phyloP scores from a whole-genome alignment of 1,140 invertebrate genomes.

The Diploscapter pachys region DNA sequence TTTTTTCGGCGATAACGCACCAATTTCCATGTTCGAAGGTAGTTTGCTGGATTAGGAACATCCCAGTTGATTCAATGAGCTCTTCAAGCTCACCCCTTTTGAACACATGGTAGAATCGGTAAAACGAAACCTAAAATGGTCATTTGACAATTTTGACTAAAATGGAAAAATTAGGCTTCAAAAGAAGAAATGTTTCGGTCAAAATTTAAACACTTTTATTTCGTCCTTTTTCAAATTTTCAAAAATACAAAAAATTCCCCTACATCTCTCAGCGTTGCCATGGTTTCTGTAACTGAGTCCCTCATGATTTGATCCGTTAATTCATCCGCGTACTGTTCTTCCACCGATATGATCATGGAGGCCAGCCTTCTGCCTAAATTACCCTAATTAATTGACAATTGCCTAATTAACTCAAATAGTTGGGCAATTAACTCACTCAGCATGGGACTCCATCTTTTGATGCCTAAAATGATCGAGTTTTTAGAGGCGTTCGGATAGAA shows the following conservation, averaged over 20 bases:
- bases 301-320: slow-evolving; percentile 30
- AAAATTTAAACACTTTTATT: no score
- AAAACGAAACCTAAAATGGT: slow-evolving; percentile 33
- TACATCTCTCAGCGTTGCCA: slow-evolving; percentile 36
- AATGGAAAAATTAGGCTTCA: background rate
- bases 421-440: background rate
- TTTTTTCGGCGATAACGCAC: slow-evolving; percentile 38
- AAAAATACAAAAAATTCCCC: background rate
- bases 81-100: slow-evolving; percentile 32
- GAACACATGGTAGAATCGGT: slow-evolving; percentile 41
- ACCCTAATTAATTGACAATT: no score
- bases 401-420: no score
- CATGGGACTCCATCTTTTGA: slow-evolving; percentile 37
- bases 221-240: no score
- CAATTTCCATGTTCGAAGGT: slow-evolving; percentile 39
- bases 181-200: background rate
- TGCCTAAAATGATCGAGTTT: slow-evolving; percentile 32
- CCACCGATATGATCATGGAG: slow-evolving; percentile 32
- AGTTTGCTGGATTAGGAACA: slow-evolving; percentile 16
- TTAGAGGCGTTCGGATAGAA: slow-evolving; percentile 15
- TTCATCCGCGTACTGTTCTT: slow-evolving; percentile 37
- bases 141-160: background rate
- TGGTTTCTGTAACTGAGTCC: slow-evolving; percentile 34
- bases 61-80: slow-evolving; percentile 15
- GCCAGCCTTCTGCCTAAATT: slow-evolving; percentile 21